Evolutionary conservation across 1,140 invertebrate species (phyloP).

Genomic region (Drosophila busckii): DNA sequence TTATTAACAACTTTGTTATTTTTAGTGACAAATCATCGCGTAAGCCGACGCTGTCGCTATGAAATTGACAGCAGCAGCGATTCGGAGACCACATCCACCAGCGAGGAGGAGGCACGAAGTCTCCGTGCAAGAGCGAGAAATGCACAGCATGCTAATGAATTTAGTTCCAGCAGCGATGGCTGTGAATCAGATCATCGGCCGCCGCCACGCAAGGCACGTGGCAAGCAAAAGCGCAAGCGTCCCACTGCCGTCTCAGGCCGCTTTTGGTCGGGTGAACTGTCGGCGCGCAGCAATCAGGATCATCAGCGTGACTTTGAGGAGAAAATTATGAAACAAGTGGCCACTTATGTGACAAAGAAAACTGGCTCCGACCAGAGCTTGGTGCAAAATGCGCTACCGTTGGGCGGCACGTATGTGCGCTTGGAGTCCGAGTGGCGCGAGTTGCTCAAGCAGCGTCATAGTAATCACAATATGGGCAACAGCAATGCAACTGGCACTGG

Average conservation of each 20-base stretch:
- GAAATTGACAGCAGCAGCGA: constrained; percentile 66
- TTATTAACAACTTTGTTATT: neutral
- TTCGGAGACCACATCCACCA: constrained; percentile 65
- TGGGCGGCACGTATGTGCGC: constrained; percentile 85
- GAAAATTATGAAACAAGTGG: constrained; percentile 84
- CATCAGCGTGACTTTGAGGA: constrained; percentile 90
- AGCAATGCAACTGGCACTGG: constrained; percentile 6
- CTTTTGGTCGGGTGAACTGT: constrained; percentile 86
- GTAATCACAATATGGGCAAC: constrained; percentile 36
- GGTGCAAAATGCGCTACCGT: constrained; percentile 37
- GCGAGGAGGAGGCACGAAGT: constrained; percentile 44
- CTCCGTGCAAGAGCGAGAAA: constrained; percentile 31
- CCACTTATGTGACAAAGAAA: constrained; percentile 81
- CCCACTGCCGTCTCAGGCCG: constrained; percentile 78
- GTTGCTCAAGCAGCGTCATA: constrained; percentile 74
- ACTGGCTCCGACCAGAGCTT: constrained; percentile 59
- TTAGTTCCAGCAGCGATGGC: constrained; percentile 71
- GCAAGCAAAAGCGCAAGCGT: constrained; percentile 55
- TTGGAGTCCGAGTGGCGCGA: constrained; percentile 87
- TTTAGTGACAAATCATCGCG: constrained; percentile 54
- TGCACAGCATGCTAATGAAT: constrained; percentile 36
- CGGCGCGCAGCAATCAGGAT: constrained; percentile 90
- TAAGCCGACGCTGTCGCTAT: constrained; percentile 47
- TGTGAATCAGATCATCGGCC: constrained; percentile 68
- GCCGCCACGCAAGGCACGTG: constrained; percentile 41